A percentile compares a stretch with the other conserved stretches of the same genome.
Evolutionary conservation across 2,888 invertebrate genomes (phyloP).

Genomic region (Drosophila nigritarsus): DNA sequence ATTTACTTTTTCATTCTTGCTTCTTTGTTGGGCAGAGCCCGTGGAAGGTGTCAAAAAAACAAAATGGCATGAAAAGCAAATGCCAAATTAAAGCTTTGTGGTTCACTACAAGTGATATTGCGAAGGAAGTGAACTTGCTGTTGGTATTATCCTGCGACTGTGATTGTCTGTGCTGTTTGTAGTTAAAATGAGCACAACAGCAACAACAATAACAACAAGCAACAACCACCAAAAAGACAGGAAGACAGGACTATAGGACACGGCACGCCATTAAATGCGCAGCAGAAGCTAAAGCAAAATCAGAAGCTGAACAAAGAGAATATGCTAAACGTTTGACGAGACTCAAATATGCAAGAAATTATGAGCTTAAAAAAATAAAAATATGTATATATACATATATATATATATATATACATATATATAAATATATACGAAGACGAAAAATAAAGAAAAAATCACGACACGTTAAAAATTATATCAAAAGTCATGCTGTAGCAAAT

Average conservation of each 20-base stretch:
- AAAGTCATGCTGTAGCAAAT: conserved; percentile 14
- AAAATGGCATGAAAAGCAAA: conserved; percentile 45
- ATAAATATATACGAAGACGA: neutral
- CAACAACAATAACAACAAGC: conserved; percentile 32
- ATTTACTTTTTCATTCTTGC: conserved; percentile 11
- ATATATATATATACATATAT: neutral
- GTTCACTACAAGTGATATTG: conserved; percentile 48
- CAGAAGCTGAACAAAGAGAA: conserved; percentile 68
- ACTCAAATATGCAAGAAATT: conserved; percentile 44
- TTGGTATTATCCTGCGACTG: conserved; percentile 75
- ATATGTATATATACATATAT: neutral
- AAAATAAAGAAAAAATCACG: conserved; percentile 33
- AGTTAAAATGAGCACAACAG: conserved; percentile 69
- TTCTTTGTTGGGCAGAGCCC: conserved; percentile 30
- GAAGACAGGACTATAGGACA: conserved; percentile 19
- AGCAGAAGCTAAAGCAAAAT: conserved; percentile 59
- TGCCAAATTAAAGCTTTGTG: conserved; percentile 65
- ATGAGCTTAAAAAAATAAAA: conserved; percentile 48
- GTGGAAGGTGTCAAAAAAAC: conserved; percentile 47
- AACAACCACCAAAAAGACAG: conserved; percentile 38
- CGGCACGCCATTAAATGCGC: conserved; percentile 55
- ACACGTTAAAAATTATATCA: conserved; percentile 29
- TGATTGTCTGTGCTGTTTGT: conserved; percentile 74
- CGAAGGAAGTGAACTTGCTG: conserved; percentile 25
- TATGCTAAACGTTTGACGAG: conserved; percentile 72